Evolutionary conservation across 2,113 vertebrate genomes (phyloP), one percentile per base, ranked within the genome.

Genomic region (Urocolius indicus): DNA sequence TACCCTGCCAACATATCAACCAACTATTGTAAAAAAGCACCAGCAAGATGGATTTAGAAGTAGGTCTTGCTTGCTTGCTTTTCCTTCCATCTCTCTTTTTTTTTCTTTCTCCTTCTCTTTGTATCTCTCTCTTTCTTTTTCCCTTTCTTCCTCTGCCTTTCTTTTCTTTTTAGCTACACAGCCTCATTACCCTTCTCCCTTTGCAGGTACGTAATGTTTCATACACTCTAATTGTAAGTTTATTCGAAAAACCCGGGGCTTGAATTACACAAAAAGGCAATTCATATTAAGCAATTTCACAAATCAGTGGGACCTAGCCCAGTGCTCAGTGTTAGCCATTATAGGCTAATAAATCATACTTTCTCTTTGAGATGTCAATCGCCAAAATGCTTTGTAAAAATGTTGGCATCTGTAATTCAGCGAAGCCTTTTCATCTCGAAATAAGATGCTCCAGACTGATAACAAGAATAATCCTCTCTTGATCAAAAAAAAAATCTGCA

Each of bases 401-500:
- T 84, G 89, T 98, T 98, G 98, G 98, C 98, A 99, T 99, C 98
- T 99, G 98, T 99, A 99, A 99, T 99, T 99, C 98, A 96, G 97
- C 92, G 71, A 98, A 99, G 98, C 98, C 98, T 99, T 99, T 99
- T 99, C 99, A 99, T 99, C 99, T 99, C 97, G 94, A 98, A 98
- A 98, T 98, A 98, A 99, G 99, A 99, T 99, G 99, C 98, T 99
- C 98, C 97, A 98, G 97, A 98, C 98, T 99, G 99, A 99, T 99
- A 99, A 99, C 97, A 97, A 96, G 97, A 98, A 98, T 99, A 99
- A 99, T 99, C 99, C 99, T 98, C 98, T 98, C 98, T 98, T 99
- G 99, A 99, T 99, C 98, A 99, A 99, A 98, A 99, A 98, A 97
- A 98, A 98, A 99, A 99, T 99, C 99, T 99, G 98, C 99, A 99